Percentiles rank a stretch among this genome's conserved stretches.
Conservation (phyloP, 2,888 invertebrate genomes). For the Megastigmus dorsalis region DNA sequence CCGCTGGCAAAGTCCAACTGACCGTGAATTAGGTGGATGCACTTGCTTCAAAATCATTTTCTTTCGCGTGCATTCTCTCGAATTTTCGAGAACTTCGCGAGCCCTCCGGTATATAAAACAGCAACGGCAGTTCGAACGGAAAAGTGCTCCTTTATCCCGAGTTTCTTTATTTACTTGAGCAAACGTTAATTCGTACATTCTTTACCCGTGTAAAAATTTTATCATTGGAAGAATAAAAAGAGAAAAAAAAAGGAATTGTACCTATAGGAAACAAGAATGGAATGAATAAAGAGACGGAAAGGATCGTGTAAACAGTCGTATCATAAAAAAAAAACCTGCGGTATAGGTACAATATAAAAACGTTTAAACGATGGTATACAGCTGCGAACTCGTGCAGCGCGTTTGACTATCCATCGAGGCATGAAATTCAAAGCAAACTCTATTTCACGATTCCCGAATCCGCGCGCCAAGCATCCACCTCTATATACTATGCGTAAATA, state of each 20-base stretch:
- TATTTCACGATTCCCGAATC: conserved; percentile 27
- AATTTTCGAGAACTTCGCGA: too few species aligned
- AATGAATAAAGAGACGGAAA: too few species aligned
- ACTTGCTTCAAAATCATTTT: conserved; percentile 17
- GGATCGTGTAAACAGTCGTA: too few species aligned
- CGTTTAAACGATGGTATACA: not conserved
- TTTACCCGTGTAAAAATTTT: not conserved
- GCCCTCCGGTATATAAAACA: too few species aligned
- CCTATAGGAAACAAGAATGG: too few species aligned
- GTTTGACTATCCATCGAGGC: conserved; percentile 32
- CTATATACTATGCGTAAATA: conserved; percentile 13
- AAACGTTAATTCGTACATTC: conserved; percentile 34
- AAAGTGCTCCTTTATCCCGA: too few species aligned
- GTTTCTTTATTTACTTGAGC: too few species aligned
- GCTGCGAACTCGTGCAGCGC: conserved; percentile 5
- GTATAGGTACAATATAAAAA: too few species aligned
- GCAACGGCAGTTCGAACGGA: too few species aligned
- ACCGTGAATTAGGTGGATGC: conserved; percentile 21
- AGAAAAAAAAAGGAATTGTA: not conserved
- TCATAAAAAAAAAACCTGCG: too few species aligned
- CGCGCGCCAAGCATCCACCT: not conserved
- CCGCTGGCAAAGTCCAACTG: conserved; percentile 5
- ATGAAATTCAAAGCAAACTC: conserved; percentile 48
- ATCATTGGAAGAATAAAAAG: not conserved
- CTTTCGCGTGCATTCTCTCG: too few species aligned